These are phyloP conservation scores for Microcebus ravelobensis DNA, from an alignment of 2,113 vertebrate genomes.

Conservation along the genomic window DNA sequence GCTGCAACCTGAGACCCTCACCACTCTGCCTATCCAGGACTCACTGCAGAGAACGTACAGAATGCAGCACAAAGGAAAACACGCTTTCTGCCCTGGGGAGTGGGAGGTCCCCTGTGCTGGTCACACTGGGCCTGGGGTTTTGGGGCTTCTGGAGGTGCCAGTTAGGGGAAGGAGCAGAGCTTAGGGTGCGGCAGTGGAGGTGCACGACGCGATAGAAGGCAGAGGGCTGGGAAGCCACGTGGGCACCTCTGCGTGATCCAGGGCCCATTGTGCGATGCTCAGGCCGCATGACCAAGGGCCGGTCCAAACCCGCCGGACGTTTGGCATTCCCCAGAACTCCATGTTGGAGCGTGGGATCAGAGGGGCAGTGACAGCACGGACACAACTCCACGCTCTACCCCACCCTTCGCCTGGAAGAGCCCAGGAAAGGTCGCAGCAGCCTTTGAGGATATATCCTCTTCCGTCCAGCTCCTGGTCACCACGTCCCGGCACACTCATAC, in stretches of 20 bases:
- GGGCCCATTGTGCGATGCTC: background rate
- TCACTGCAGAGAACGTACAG: background rate
- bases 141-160: background rate
- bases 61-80: constrained; percentile 26
- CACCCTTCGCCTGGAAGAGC: background rate
- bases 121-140: background rate
- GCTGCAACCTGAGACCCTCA: background rate
- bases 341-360: background rate
- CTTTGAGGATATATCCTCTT: background rate
- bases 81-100: accelerated
- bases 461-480: background rate
- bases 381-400: background rate
- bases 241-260: constrained; percentile 2
- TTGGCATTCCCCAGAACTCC: constrained; percentile 49
- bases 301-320: background rate
- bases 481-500: background rate
- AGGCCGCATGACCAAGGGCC: constrained; percentile 51
- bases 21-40: background rate
- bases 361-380: background rate
- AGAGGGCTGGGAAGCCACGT: background rate
- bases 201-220: background rate
- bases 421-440: background rate
- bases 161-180: accelerated
- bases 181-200: background rate
- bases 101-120: background rate